phyloP scores from a whole-genome alignment of 2,797 vertebrate genomes.

The Phrynocephalus forsythii region DNA sequence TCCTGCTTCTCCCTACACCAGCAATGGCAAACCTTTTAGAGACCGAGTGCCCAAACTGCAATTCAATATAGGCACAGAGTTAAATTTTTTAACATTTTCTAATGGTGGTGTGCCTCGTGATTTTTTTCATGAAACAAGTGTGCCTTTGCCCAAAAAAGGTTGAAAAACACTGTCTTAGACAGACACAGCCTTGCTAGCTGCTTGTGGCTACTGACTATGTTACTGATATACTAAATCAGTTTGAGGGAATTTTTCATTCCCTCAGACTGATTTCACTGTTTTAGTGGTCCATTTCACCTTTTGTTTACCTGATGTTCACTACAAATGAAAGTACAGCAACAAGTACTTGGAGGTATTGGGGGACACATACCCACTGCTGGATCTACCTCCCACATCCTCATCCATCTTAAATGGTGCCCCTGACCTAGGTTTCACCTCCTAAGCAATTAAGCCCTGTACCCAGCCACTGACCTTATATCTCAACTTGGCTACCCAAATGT shows the following conservation, averaged over 20 bases:
- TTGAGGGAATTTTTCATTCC: not conserved
- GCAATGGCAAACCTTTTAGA: too few species aligned
- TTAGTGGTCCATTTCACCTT: not conserved
- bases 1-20: too few species aligned
- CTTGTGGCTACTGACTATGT: too few species aligned
- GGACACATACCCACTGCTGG: not conserved
- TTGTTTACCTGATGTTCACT: not conserved
- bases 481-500: not conserved
- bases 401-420: too few species aligned
- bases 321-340: not conserved
- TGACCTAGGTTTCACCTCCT: rapidly evolving
- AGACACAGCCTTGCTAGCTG: not conserved
- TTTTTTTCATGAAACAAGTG: too few species aligned
- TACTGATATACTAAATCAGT: not conserved
- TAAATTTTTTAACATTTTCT: too few species aligned
- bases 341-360: not conserved
- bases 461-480: not conserved
- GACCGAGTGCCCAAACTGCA: too few species aligned
- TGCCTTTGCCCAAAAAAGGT: too few species aligned
- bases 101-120: too few species aligned
- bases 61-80: too few species aligned
- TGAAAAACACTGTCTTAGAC: too few species aligned
- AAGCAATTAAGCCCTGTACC: not conserved
- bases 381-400: too few species aligned
- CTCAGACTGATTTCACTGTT: not conserved